Evolutionary conservation across 2,797 vertebrate species (phyloP).

Genomic region (Acanthornis magna): DNA sequence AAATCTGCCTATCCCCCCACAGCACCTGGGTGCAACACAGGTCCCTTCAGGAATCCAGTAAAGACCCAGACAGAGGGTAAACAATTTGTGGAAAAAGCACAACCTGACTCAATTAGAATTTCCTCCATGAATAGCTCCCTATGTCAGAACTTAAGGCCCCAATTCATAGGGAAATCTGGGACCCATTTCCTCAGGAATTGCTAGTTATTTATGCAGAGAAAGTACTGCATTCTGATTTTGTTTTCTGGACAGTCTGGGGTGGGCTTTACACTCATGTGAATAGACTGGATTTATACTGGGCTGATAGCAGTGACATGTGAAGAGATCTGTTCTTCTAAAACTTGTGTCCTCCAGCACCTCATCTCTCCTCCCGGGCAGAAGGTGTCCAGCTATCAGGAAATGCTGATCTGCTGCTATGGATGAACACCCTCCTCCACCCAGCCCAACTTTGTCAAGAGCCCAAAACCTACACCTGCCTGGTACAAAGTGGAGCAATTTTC

Average conservation of each 20-base stretch:
- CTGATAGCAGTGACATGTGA: neutral
- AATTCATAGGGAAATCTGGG: conserved; percentile 64
- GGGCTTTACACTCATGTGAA: neutral
- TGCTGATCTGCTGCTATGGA: neutral
- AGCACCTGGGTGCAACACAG: conserved; percentile 37
- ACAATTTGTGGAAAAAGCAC: conserved; percentile 55
- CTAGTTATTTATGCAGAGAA: conserved; percentile 19
- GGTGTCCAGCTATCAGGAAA: neutral
- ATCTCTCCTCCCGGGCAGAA: neutral
- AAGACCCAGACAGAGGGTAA: conserved; percentile 54
- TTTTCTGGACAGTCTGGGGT: conserved; percentile 23
- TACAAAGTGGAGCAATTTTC: neutral
- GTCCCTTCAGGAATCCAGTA: conserved; percentile 45
- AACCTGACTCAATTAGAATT: conserved; percentile 51
- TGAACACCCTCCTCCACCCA: neutral
- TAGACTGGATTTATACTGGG: neutral
- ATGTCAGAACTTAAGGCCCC: conserved; percentile 62
- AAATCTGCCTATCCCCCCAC: neutral
- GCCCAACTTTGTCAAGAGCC: neutral
- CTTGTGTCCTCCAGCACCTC: neutral
- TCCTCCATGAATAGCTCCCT: conserved; percentile 59
- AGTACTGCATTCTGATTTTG: conserved; percentile 40
- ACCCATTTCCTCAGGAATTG: conserved; percentile 63
- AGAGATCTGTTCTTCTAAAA: neutral
- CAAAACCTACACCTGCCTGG: neutral